A percentile compares a stretch with the other conserved stretches of the same genome.
Evolutionary conservation across 2,113 vertebrate species (phyloP).

Genomic region (Scytalopus superciliaris): DNA sequence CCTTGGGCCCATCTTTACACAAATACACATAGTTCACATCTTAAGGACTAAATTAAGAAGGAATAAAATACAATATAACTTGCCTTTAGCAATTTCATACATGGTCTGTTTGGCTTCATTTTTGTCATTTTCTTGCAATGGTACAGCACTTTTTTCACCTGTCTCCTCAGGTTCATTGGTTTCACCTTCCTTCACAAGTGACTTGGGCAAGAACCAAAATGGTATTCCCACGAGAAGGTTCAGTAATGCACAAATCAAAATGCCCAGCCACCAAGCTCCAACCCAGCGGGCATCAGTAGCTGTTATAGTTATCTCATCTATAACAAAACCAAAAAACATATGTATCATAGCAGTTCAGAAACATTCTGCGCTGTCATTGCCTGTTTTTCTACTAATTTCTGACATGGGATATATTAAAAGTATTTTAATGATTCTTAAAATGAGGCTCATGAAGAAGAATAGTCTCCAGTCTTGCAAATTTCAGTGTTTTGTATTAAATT

Average conservation of each 20-base stretch:
- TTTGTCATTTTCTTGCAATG: background rate
- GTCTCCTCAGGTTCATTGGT: background rate
- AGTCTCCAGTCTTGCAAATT: background rate
- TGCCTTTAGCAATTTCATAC: slow-evolving; percentile 69
- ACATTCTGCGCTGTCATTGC: background rate
- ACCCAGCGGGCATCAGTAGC: slow-evolving; percentile 77
- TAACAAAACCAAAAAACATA: background rate
- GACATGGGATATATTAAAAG: background rate
- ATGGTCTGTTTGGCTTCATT: slow-evolving; percentile 32
- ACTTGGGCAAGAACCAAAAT: slow-evolving; percentile 78
- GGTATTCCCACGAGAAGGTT: slow-evolving; percentile 70
- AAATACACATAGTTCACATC: background rate
- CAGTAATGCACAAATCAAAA: slow-evolving; percentile 71
- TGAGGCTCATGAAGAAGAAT: background rate
- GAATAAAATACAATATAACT: background rate
- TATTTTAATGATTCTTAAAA: background rate
- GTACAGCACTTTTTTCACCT: background rate
- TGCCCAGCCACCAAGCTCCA: slow-evolving; percentile 81
- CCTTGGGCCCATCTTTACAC: background rate
- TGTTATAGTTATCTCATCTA: slow-evolving; percentile 72
- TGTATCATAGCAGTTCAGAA: background rate
- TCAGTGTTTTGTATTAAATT: background rate
- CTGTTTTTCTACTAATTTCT: background rate
- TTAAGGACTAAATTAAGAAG: background rate
- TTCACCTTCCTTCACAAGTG: slow-evolving; percentile 69